These are phyloP conservation scores for Drosophila hydei DNA, from an alignment of 1,140 invertebrate genomes.

Conservation along the genomic window DNA sequence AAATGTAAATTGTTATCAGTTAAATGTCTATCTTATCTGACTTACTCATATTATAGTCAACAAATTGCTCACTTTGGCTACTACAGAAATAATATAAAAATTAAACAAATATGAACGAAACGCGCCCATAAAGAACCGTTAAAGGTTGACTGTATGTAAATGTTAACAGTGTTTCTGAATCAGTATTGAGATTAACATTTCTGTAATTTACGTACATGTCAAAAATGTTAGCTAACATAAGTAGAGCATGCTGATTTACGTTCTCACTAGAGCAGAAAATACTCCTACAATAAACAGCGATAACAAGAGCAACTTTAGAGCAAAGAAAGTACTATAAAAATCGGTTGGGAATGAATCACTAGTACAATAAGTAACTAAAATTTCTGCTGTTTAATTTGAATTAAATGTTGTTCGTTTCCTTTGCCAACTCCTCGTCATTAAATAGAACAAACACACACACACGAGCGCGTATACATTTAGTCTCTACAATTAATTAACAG, in stretches of 20 bases:
- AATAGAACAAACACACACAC: neutral
- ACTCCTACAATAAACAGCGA: neutral
- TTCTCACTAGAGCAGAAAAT: neutral
- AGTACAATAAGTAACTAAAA: neutral
- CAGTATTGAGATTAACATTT: no score
- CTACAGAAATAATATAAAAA: slow-evolving; percentile 7
- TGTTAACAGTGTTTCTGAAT: no score
- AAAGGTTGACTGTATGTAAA: no score
- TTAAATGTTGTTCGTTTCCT: no score
- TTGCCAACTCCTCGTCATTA: no score
- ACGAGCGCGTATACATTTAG: slow-evolving; percentile 7
- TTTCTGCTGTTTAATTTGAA: no score
- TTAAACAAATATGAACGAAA: neutral
- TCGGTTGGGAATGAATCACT: slow-evolving; percentile 5
- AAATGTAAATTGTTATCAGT: slow-evolving; percentile 31
- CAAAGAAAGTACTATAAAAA: neutral
- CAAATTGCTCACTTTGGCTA: neutral
- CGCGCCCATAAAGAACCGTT: neutral
- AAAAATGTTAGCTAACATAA: neutral
- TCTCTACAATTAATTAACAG: slow-evolving; percentile 62
- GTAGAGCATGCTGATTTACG: neutral
- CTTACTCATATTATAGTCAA: slow-evolving; percentile 13
- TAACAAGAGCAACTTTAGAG: neutral
- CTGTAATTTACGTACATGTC: neutral
- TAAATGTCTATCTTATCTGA: slow-evolving; percentile 40